phyloP scores from a whole-genome alignment of 2,888 invertebrate species.

The Eupithecia subumbrata region DNA sequence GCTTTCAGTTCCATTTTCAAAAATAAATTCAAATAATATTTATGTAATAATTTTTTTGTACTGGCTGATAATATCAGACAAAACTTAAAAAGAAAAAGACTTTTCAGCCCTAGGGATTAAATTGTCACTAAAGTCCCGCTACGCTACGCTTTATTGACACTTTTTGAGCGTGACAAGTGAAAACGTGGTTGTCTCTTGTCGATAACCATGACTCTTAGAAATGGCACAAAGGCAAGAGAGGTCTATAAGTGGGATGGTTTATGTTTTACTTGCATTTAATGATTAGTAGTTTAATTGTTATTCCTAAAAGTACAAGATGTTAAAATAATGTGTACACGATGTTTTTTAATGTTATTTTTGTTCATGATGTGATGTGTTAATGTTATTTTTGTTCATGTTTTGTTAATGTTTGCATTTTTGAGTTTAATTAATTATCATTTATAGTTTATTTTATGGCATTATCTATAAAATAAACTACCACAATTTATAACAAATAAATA shows the following conservation, averaged over 20 bases:
- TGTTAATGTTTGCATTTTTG: conserved; percentile 24
- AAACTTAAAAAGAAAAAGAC: no score
- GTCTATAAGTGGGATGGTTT: no score
- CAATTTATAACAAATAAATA: conserved; percentile 57
- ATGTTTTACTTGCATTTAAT: not conserved
- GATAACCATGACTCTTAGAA: not conserved
- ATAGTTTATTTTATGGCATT: not conserved
- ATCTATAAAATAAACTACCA: not conserved
- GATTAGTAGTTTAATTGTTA: not conserved
- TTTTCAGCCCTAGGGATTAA: no score
- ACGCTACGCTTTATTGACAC: no score
- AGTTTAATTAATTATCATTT: conserved; percentile 17
- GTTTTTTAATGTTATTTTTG: conserved; percentile 27
- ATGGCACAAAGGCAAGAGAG: not conserved
- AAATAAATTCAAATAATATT: no score
- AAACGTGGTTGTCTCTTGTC: not conserved
- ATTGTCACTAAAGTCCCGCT: no score
- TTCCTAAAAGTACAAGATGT: not conserved
- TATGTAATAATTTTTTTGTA: no score
- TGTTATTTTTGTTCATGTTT: conserved; percentile 29
- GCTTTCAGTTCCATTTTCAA: no score
- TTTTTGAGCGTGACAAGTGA: no score
- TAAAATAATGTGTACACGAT: conserved; percentile 13
- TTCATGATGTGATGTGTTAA: conserved; percentile 20
- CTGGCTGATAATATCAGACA: no score